These are phyloP conservation scores for Clupea harengus DNA, from an alignment of 2,113 vertebrate genomes.

Conservation along the genomic window DNA sequence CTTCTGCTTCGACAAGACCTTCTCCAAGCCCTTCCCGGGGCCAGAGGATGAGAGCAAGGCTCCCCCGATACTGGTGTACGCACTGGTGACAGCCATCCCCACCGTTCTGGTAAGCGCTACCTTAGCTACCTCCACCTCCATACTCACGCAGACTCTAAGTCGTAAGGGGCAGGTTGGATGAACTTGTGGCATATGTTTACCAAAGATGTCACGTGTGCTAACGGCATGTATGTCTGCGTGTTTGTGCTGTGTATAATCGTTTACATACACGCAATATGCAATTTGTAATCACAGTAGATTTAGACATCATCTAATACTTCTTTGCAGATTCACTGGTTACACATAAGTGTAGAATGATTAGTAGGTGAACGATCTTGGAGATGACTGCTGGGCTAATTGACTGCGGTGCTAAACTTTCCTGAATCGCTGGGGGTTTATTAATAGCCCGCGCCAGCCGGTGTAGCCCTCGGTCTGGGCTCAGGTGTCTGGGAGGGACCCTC, in stretches of 20 bases:
- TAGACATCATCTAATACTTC: neutral
- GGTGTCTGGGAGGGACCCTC: neutral
- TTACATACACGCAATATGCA: neutral
- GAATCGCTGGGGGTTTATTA: neutral
- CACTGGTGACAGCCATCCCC: constrained; percentile 77
- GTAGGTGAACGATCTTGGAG: too few species aligned
- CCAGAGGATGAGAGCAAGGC: constrained; percentile 79
- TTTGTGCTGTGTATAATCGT: neutral
- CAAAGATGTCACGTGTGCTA: neutral
- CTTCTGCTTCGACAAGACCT: constrained; percentile 82
- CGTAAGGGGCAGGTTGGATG: neutral
- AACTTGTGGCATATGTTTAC: neutral
- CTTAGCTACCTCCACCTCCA: neutral
- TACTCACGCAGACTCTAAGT: neutral
- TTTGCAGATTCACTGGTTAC: neutral
- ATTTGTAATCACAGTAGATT: neutral
- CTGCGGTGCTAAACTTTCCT: neutral
- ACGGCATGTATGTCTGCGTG: neutral
- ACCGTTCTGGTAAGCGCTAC: constrained; percentile 74
- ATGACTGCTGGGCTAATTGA: neutral
- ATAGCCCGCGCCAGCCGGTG: neutral
- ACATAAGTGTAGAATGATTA: too few species aligned
- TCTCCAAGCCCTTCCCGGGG: constrained; percentile 81
- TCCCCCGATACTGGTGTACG: constrained; percentile 78
- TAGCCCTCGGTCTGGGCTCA: neutral